Evolutionary conservation across 2,888 invertebrate species (phyloP), one percentile per base, ranked within the genome.

Genomic region (Sicus ferrugineus): DNA sequence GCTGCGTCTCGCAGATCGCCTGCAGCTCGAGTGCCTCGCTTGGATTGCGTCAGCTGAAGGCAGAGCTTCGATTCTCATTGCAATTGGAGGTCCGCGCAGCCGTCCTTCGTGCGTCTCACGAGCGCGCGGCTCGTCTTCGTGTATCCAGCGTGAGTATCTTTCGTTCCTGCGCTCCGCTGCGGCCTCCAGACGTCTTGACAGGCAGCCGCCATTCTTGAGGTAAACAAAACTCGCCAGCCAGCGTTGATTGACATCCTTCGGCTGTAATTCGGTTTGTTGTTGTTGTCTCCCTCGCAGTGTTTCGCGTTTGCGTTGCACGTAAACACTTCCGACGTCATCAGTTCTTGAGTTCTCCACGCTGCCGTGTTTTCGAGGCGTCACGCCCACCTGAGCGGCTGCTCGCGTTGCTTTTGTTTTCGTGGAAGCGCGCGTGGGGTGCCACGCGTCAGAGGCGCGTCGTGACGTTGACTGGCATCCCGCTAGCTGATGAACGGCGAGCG

Each of bases 171-270:
- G n/a, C n/a, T n/a, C n/a, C n/a, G n/a, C n/a, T n/a, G n/a, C n/a
- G n/a, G n/a, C n/a, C n/a, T n/a, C n/a, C n/a, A n/a, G n/a, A 34
- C 34, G 34, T 14, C 16, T 42, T 42, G 42, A 14, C 30, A 14
- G 58, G n/a, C 56, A 19, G 46, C n/a, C 46, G 46, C 46, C 46
- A 46, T 50, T 19, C n/a, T n/a, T 50, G 21, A 7, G 23, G 23
- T 50, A 50, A 21, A 23, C 23, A 11, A 50, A 50, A 50, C 21
- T 42, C n/a, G 14, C 28, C 42, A 19, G 38, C 23, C 42, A 26
- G 6, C 28, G 30, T 46, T 62, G 50, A 63, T 50, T 31, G 63
- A 63, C 31, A 63, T 31, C 52, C 21, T 64, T 52, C 34, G 52
- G 31, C 30, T 46, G 6, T 19, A 28, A 19, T 28, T 46, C 16